phyloP scores from a whole-genome alignment of 2,797 vertebrate genomes.

The Sternarchorhynchus goeldii region DNA sequence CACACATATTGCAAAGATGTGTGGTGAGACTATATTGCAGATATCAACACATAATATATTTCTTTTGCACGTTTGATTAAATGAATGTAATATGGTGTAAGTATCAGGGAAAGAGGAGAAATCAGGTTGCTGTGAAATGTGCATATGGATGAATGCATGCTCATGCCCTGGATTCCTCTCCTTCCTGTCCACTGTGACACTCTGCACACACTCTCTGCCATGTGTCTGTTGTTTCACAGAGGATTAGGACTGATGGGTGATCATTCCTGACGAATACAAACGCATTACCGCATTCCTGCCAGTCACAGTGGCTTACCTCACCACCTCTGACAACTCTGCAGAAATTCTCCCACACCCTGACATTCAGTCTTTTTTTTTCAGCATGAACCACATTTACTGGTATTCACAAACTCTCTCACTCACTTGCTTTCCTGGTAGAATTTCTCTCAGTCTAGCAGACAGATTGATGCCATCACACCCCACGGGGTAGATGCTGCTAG shows the following conservation, averaged over 20 bases:
- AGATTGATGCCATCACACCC: constrained; percentile 3
- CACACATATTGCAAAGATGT: too few relatives aligned
- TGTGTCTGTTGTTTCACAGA: not conserved
- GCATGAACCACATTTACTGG: not conserved
- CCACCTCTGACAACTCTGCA: not conserved
- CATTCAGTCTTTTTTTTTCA: not conserved
- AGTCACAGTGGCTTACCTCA: constrained; percentile 10
- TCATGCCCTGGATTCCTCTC: not conserved
- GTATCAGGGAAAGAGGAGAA: too few relatives aligned
- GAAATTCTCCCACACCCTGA: not conserved
- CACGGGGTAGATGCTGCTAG: not conserved
- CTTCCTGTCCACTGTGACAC: not conserved
- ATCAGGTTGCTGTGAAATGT: too few relatives aligned
- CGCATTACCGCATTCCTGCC: not conserved
- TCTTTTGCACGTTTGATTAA: too few relatives aligned
- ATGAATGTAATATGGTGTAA: too few relatives aligned
- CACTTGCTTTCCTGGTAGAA: not conserved
- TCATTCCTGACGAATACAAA: not conserved
- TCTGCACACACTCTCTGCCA: not conserved
- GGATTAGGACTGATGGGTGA: not conserved
- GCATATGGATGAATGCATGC: not conserved
- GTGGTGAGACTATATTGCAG: too few relatives aligned
- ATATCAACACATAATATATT: too few relatives aligned
- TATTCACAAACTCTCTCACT: not conserved
- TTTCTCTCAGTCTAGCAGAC: not conserved